A percentile compares a stretch with the other conserved stretches of the same genome.
Conservation (phyloP, 2,113 vertebrate species). For the Atlantisia rogersi region DNA sequence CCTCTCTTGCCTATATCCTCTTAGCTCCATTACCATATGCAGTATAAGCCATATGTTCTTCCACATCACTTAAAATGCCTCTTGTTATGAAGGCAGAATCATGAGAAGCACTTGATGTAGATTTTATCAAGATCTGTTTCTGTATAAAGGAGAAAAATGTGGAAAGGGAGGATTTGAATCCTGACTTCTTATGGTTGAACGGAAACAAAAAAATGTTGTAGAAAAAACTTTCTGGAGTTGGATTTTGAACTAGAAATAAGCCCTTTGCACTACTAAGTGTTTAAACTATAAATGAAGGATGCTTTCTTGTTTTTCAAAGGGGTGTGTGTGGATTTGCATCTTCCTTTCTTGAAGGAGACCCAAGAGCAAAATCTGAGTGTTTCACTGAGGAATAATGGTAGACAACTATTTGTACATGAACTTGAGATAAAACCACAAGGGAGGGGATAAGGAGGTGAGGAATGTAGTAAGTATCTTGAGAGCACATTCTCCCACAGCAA, state of each 20-base stretch:
- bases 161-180: neutral
- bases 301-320: neutral
- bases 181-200: neutral
- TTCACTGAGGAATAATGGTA: neutral
- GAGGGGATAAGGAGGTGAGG: neutral
- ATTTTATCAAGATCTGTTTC: neutral
- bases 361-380: neutral
- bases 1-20: neutral
- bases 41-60: neutral
- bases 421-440: neutral
- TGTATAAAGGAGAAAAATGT: neutral
- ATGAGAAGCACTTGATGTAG: neutral
- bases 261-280: neutral
- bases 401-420: neutral
- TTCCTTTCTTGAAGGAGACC: accelerated
- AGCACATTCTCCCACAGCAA: neutral
- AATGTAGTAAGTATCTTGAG: neutral
- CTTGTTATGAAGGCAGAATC: neutral
- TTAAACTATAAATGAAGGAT: neutral
- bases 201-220: neutral
- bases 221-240: neutral
- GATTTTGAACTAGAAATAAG: neutral
- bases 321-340: neutral
- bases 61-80: neutral
- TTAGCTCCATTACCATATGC: neutral